Evolutionary conservation across 2,113 vertebrate genomes (phyloP).

Genomic region (Telmatochromis bifrenatus): DNA sequence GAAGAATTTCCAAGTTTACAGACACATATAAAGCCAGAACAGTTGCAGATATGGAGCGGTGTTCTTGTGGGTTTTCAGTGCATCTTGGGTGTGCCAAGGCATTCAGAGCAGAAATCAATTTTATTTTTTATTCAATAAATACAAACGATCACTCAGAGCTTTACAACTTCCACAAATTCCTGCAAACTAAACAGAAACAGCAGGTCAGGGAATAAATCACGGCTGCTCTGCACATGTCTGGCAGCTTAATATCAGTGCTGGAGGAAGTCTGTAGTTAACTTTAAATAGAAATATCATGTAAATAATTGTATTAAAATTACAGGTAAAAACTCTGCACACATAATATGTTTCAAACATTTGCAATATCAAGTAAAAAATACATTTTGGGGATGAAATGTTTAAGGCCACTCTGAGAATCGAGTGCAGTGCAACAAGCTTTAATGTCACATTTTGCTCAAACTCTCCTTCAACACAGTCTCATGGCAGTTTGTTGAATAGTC

Average conservation of each 20-base stretch:
- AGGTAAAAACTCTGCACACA: background rate
- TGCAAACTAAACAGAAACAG: background rate
- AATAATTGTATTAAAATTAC: background rate
- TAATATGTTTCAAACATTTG: background rate
- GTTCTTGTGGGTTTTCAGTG: background rate
- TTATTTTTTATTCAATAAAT: background rate
- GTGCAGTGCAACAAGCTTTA: background rate
- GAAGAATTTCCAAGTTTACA: background rate
- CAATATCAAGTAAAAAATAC: background rate
- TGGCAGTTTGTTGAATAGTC: background rate
- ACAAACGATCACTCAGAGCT: background rate
- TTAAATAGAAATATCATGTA: background rate
- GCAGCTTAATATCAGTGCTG: background rate
- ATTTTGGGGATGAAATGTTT: background rate
- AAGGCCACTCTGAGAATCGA: accelerated
- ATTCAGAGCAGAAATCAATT: background rate
- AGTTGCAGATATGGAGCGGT: background rate
- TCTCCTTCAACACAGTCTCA: background rate
- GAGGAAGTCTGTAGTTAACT: background rate
- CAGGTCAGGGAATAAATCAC: background rate
- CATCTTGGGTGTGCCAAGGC: background rate
- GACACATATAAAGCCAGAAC: background rate
- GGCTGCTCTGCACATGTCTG: background rate
- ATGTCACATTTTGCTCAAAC: background rate
- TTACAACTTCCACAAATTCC: background rate